These are phyloP conservation scores for Catostylus mosaicus DNA, from an alignment of 30 jellyfish, hydroid and myxozoan genomes.

Conservation along the genomic window DNA sequence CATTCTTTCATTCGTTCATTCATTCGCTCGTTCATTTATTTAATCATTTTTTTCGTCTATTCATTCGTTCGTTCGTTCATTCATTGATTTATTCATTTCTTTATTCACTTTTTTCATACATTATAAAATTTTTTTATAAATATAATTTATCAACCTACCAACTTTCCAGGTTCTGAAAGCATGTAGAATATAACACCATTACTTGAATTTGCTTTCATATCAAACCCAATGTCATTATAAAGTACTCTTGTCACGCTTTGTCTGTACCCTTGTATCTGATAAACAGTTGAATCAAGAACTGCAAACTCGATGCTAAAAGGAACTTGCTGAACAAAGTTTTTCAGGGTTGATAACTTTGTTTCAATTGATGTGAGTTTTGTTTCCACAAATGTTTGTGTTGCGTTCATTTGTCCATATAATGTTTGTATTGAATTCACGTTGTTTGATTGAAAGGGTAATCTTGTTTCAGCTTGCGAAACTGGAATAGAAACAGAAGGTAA, in stretches of 20 bases:
- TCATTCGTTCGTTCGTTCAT: no score
- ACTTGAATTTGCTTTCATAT: constrained; percentile 61
- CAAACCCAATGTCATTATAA: constrained; percentile 72
- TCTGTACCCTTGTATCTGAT: constrained; percentile 50
- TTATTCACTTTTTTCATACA: no score
- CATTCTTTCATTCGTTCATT: no score
- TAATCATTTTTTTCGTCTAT: no score
- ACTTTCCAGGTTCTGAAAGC: constrained; percentile 67
- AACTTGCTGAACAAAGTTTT: constrained; percentile 49
- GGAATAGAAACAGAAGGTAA: no score
- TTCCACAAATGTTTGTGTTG: constrained; percentile 29
- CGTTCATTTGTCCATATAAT: constrained; percentile 31
- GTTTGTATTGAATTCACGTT: constrained; percentile 47
- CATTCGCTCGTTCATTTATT: no score
- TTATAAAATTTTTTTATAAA: no score
- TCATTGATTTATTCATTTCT: no score
- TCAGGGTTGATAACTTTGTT: constrained; percentile 54
- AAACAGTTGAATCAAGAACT: constrained; percentile 49
- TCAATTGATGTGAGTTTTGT: constrained; percentile 48
- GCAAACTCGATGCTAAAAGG: constrained; percentile 86
- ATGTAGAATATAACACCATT: constrained; percentile 83
- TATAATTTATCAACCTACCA: constrained; percentile 37
- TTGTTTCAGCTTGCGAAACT: constrained; percentile 79
- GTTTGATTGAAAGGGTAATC: constrained; percentile 61
- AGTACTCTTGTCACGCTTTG: constrained; percentile 31